Evolutionary conservation across 2,797 vertebrate genomes (phyloP).

Genomic region (Galago senegalensis): DNA sequence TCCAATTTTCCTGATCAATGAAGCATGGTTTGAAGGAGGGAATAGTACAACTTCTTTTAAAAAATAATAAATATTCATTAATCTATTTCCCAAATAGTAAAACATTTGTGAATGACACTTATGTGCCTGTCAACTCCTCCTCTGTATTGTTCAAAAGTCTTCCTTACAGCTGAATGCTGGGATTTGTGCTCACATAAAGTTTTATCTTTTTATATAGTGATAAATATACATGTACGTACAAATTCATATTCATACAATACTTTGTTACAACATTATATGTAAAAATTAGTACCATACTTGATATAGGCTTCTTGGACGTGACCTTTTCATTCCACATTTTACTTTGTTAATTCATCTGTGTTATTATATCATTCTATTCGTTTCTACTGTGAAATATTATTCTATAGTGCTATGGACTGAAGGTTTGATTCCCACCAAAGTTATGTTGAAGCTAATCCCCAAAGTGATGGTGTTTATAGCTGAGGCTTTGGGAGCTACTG

Average conservation of each 20-base stretch:
- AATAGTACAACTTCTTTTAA: neutral
- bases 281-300: neutral
- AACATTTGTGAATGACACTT: neutral
- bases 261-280: neutral
- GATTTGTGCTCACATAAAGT: neutral
- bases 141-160: neutral
- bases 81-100: neutral
- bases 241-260: neutral
- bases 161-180: neutral
- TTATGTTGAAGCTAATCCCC: neutral
- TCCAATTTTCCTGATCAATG: neutral
- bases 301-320: neutral
- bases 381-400: neutral
- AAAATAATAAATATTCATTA: neutral
- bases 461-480: neutral
- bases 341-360: neutral
- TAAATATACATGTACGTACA: neutral
- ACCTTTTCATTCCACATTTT: neutral
- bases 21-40: neutral
- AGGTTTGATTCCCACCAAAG: neutral
- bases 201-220: neutral
- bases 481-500: neutral
- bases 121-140: neutral
- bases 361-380: neutral
- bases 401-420: neutral